Conservation (phyloP, 2,888 invertebrate species). For the Spialia ferax region DNA sequence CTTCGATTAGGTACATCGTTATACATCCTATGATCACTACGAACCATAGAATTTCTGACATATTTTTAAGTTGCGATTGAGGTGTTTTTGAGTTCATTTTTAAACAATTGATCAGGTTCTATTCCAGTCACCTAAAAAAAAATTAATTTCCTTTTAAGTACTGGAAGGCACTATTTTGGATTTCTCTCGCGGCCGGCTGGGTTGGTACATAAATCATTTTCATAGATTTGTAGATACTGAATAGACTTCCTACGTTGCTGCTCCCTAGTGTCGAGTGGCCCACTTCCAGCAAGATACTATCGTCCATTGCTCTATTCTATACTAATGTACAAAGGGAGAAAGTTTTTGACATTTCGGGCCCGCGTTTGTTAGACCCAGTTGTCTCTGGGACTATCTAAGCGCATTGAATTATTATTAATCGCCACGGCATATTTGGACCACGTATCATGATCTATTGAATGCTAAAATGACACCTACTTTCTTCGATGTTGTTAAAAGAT, state of each 20-base stretch:
- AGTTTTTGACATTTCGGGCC: slow-evolving; percentile 39
- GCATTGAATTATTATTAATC: slow-evolving; percentile 39
- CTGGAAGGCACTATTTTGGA: too few relatives aligned
- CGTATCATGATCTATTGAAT: slow-evolving; percentile 31
- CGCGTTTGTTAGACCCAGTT: slow-evolving; percentile 27
- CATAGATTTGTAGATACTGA: slow-evolving; percentile 9
- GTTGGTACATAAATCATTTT: background rate
- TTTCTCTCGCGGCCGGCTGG: background rate
- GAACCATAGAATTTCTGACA: too few relatives aligned
- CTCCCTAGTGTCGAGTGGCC: slow-evolving; percentile 26
- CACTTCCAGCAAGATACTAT: slow-evolving; percentile 26
- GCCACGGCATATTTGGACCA: slow-evolving; percentile 37
- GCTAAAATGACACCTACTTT: slow-evolving; percentile 30
- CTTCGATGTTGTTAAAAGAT: slow-evolving; percentile 12
- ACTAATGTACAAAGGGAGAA: slow-evolving; percentile 39
- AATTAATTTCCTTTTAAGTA: too few relatives aligned
- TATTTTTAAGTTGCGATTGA: too few relatives aligned
- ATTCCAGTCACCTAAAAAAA: too few relatives aligned
- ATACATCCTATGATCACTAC: too few relatives aligned
- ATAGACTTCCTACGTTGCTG: slow-evolving; percentile 21
- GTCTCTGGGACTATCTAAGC: slow-evolving; percentile 36
- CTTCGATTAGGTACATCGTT: too few relatives aligned
- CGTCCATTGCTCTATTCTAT: slow-evolving; percentile 30
- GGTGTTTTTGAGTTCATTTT: too few relatives aligned
- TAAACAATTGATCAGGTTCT: too few relatives aligned